phyloP scores from a whole-genome alignment of 1,140 invertebrate genomes.

The Drosophila nannoptera region DNA sequence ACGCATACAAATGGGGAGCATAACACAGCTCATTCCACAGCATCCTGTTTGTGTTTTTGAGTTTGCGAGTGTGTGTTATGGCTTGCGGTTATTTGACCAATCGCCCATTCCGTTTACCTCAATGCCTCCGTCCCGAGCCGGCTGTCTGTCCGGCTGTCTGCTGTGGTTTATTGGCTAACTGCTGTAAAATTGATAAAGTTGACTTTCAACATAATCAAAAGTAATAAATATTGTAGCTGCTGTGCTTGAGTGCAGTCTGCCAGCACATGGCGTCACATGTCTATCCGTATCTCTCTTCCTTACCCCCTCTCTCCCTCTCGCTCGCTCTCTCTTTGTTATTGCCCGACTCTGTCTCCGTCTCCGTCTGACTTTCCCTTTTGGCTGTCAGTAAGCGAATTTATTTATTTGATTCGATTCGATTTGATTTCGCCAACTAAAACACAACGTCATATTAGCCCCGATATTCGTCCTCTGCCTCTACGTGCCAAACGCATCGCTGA shows the following conservation, averaged over 20 bases:
- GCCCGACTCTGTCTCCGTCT: not conserved
- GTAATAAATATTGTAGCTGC: conserved; percentile 76
- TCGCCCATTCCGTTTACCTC: conserved; percentile 11
- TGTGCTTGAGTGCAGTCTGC: conserved; percentile 72
- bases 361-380: not conserved
- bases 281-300: not conserved
- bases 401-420: conserved; percentile 59
- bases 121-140: not conserved
- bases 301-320: not conserved
- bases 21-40: conserved; percentile 22
- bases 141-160: conserved; percentile 42
- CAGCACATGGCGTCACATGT: conserved; percentile 62
- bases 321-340: not conserved
- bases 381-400: conserved; percentile 49
- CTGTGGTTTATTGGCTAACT: conserved; percentile 75
- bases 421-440: conserved; percentile 62
- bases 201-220: conserved; percentile 77
- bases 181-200: conserved; percentile 78
- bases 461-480: conserved; percentile 39
- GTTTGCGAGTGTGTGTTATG: conserved; percentile 13
- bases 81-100: conserved; percentile 28
- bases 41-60: conserved; percentile 16
- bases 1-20: conserved; percentile 14
- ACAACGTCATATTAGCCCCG: conserved; percentile 15
- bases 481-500: conserved; percentile 55